Evolutionary conservation across 2,797 vertebrate species (phyloP), one percentile per base, ranked within the genome.

Genomic region (Trichosurus vulpecula): DNA sequence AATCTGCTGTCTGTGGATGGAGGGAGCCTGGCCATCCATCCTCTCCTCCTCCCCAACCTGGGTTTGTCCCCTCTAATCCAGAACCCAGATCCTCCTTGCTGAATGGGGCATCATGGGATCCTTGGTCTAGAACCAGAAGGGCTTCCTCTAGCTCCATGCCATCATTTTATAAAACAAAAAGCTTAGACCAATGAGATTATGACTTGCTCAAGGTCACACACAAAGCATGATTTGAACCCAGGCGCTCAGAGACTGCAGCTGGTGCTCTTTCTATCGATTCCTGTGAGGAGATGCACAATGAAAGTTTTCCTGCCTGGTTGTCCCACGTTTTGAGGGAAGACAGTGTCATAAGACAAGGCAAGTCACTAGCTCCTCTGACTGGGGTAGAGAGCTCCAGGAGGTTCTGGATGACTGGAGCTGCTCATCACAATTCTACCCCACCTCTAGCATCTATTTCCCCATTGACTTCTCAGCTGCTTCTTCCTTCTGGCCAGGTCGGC

Each of bases 221-320:
- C 31, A 30, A 92, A 61, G 35, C 54, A 92, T 30, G 10, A 97
- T 90, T 94, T 94, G n/a, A 66, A 58, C 47, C 0, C 35, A 92
- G 8, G 52, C 93, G 58, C 5, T 52, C 87, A 35, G 58, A 31
- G 4, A 5, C n/a, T 58, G 52, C 54, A 58, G 35, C 14, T 51
- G n/a, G 4, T 41, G n/a, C 16, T 74, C 51, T 51, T 58, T 10
- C 58, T 0, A 0, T 58, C 30, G 22, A 41, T 41, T 81, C 3
- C n/a, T 4, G 27, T 47, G 1, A 47, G 74, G 41, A 81, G 58
- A 61, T 3, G 12, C 22, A 25, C 6, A 47, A 27, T 10, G 4
- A 47, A 81, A 47, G 41, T 81, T 47, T n/a, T 66, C 41, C 22
- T 11, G 41, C 41, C 41, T 81, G 47, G 41, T 47, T 10, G 3